phyloP scores from a whole-genome alignment of 2,888 invertebrate species.

The Scaptomyza tumidula region DNA sequence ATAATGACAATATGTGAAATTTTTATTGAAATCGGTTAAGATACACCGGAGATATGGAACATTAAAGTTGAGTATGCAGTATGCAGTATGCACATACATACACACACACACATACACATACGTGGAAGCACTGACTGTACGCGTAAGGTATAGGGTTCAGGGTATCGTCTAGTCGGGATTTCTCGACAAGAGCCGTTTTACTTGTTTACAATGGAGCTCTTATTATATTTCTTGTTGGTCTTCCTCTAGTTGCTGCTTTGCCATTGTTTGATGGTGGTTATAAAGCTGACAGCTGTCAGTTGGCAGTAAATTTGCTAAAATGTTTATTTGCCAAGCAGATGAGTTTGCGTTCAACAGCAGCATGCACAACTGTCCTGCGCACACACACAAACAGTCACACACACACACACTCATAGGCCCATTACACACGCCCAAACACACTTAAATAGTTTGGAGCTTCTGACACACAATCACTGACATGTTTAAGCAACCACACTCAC shows the following conservation, averaged over 20 bases:
- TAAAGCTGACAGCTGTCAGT: slow-evolving; percentile 82
- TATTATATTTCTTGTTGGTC: no score
- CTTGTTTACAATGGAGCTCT: no score
- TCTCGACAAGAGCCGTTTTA: no score
- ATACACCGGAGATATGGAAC: no score
- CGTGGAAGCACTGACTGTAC: no score
- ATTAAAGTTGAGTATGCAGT: no score
- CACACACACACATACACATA: no score
- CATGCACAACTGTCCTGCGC: slow-evolving; percentile 44
- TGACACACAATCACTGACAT: slow-evolving; percentile 60
- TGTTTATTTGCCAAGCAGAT: slow-evolving; percentile 79
- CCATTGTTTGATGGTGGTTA: slow-evolving; percentile 79
- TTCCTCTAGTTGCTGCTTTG: slow-evolving; percentile 23
- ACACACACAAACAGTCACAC: slow-evolving; percentile 30
- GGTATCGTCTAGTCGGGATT: no score
- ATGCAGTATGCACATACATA: no score
- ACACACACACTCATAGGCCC: slow-evolving; percentile 7
- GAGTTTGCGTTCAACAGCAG: slow-evolving; percentile 77
- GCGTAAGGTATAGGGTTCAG: no score
- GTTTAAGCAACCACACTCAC: slow-evolving; percentile 44
- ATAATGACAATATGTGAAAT: no score
- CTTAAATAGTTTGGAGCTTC: slow-evolving; percentile 58
- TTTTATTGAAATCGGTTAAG: no score
- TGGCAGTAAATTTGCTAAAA: slow-evolving; percentile 80
- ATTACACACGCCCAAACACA: slow-evolving; percentile 42